phyloP scores from a whole-genome alignment of 2,113 vertebrate species.

The Cettia cetti region DNA sequence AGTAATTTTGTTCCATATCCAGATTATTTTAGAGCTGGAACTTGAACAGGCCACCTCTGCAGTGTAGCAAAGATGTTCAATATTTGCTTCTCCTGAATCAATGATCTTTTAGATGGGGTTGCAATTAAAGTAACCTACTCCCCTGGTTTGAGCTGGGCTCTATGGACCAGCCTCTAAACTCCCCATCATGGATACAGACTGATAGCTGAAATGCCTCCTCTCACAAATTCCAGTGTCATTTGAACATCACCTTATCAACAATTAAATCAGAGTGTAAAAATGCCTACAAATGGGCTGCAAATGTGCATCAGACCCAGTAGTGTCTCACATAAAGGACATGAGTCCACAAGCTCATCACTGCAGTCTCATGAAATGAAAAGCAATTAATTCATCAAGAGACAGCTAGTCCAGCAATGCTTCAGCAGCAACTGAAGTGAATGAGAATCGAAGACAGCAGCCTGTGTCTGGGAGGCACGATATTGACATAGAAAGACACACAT shows the following conservation, averaged over 20 bases:
- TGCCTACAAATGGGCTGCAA: neutral
- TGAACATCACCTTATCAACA: neutral
- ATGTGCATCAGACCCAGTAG: neutral
- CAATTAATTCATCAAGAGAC: neutral
- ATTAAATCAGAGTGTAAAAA: neutral
- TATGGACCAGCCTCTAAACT: neutral
- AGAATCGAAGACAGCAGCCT: fast-evolving
- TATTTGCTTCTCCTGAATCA: neutral
- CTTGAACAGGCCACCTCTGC: neutral
- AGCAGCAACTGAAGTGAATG: neutral
- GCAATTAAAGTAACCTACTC: neutral
- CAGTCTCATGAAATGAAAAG: neutral
- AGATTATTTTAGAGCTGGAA: neutral
- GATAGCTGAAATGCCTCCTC: neutral
- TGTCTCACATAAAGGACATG: neutral
- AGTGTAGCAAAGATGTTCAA: neutral
- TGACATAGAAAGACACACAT: neutral
- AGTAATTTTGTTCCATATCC: neutral
- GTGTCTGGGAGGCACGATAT: neutral
- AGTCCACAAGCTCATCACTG: neutral
- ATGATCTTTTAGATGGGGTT: neutral
- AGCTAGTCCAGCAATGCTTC: neutral
- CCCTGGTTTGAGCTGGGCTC: neutral
- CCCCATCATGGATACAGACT: neutral
- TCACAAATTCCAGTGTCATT: neutral